Evolutionary conservation across 1,140 invertebrate species (phyloP).

Genomic region (Penaeus japonicus): DNA sequence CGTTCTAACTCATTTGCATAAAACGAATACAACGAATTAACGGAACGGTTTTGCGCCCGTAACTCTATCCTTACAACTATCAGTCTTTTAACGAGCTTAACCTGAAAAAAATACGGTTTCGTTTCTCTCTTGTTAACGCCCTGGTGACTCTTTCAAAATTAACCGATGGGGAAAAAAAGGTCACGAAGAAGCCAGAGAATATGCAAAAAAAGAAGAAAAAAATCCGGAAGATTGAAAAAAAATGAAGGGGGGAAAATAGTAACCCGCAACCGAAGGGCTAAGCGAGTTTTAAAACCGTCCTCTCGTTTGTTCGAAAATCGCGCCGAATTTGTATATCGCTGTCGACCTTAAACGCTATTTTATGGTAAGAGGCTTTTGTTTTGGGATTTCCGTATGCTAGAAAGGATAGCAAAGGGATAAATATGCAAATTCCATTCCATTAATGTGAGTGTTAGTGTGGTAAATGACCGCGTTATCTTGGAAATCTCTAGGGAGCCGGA

Average conservation of each 20-base stretch:
- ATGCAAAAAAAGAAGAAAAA: neutral
- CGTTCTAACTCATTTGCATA: too few relatives aligned
- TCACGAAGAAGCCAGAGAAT: neutral
- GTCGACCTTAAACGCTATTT: too few relatives aligned
- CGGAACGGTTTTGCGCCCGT: too few relatives aligned
- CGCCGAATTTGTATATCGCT: too few relatives aligned
- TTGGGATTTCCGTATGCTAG: neutral
- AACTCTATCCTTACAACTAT: neutral
- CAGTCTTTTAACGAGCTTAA: neutral
- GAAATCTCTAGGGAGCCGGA: neutral
- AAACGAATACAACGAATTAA: too few relatives aligned
- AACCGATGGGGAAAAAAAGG: neutral
- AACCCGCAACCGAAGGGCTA: too few relatives aligned
- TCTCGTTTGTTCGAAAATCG: too few relatives aligned
- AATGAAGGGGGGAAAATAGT: too few relatives aligned
- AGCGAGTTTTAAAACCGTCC: too few relatives aligned
- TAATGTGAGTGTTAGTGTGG: neutral
- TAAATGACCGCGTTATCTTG: too few relatives aligned
- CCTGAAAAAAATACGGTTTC: neutral
- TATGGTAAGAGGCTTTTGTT: too few relatives aligned
- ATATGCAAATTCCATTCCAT: neutral
- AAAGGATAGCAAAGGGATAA: neutral
- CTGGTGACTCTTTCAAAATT: neutral
- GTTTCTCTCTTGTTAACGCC: conserved; percentile 1
- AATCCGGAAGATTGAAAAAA: too few relatives aligned